Conservation (phyloP, 2,888 invertebrate genomes). For the Lapara coniferarum region DNA sequence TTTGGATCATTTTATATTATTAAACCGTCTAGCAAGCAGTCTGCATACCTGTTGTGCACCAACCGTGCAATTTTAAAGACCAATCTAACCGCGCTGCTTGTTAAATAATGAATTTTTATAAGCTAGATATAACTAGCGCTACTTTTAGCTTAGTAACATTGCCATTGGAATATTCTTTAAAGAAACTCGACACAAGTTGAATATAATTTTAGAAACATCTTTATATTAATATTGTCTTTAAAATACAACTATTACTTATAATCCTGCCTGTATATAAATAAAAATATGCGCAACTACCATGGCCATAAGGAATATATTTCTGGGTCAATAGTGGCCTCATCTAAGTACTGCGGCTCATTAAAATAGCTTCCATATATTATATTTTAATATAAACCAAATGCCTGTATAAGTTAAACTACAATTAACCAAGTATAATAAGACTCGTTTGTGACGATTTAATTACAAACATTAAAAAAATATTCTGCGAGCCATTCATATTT, state of each 20-base stretch:
- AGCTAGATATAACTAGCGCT: neutral
- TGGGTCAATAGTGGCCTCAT: too few relatives aligned
- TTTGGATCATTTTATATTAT: slow-evolving; percentile 13
- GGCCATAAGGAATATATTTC: too few relatives aligned
- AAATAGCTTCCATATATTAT: too few relatives aligned
- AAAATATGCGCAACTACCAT: too few relatives aligned
- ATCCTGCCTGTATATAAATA: too few relatives aligned
- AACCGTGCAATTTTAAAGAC: slow-evolving; percentile 31
- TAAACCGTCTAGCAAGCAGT: slow-evolving; percentile 19
- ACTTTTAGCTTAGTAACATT: neutral
- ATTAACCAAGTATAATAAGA: neutral
- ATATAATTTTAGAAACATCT: neutral
- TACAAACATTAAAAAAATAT: neutral
- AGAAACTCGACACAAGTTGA: neutral
- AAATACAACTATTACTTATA: too few relatives aligned
- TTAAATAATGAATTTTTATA: neutral
- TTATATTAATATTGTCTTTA: too few relatives aligned
- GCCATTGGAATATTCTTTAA: neutral
- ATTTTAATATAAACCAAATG: too few relatives aligned
- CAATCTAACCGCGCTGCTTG: slow-evolving; percentile 26
- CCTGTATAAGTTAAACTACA: too few relatives aligned
- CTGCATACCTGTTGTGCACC: slow-evolving; percentile 24
- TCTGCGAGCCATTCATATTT: too few relatives aligned
- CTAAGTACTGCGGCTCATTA: too few relatives aligned
- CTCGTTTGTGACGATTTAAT: neutral